These are phyloP conservation scores for Semicossyphus pulcher DNA, from an alignment of 2,113 vertebrate genomes.

Conservation along the genomic window DNA sequence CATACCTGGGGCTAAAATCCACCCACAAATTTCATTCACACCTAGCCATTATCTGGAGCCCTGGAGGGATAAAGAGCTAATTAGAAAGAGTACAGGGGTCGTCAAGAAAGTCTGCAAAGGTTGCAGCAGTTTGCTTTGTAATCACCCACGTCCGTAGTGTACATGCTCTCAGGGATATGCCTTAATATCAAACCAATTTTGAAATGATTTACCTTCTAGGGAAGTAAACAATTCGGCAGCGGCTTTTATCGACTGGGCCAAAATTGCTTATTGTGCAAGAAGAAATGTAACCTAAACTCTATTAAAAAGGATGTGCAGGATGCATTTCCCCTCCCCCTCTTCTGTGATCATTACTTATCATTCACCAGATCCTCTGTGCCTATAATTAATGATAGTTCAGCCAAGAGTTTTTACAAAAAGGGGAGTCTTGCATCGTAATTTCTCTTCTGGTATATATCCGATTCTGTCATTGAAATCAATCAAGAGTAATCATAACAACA, in stretches of 20 bases:
- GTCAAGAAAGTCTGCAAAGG: constrained; percentile 60
- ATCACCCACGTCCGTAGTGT: constrained; percentile 65
- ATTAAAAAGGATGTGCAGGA: constrained; percentile 68
- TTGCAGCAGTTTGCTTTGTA: constrained; percentile 73
- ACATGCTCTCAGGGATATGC: constrained; percentile 71
- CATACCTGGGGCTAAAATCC: constrained; percentile 34
- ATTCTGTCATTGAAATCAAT: constrained; percentile 46
- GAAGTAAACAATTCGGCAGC: constrained; percentile 78
- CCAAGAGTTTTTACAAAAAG: no score
- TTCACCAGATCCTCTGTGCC: constrained; percentile 50
- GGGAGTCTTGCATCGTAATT: no score
- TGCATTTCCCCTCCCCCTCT: constrained; percentile 27
- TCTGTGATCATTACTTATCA: constrained; percentile 72
- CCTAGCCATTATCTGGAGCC: constrained; percentile 61
- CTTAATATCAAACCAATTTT: constrained; percentile 81
- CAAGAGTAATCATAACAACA: constrained; percentile 20
- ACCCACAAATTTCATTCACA: constrained; percentile 56
- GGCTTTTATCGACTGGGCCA: constrained; percentile 71
- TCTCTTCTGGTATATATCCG: no score
- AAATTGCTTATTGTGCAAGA: constrained; percentile 78
- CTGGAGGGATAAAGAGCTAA: constrained; percentile 66
- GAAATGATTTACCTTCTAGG: constrained; percentile 79
- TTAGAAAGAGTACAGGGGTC: constrained; percentile 67
- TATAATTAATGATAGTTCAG: constrained; percentile 70
- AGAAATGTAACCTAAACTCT: constrained; percentile 73